Base-by-base conservation (phyloP, 2,888 invertebrate genomes). In the Beris morrisii region DNA sequence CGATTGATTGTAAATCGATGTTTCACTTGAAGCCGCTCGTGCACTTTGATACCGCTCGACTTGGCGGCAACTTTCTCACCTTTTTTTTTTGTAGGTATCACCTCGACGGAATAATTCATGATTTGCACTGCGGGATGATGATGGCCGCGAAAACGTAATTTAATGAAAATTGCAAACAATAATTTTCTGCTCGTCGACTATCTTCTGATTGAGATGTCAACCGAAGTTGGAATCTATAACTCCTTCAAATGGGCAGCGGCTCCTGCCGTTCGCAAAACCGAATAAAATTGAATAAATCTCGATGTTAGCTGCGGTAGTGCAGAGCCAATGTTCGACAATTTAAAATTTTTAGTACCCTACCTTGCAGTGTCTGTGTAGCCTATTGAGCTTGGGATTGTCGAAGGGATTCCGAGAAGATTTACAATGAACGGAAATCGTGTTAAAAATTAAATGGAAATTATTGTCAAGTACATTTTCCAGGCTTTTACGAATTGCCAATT, bases 121-220 rank as follows among this genome's bases (percentile, higher is more conserved):
- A 65, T 65, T 65, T 65, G 38, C 65, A 48, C 56, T 48, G 65
- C 48, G 30, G 28, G 65, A 54, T 46, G 65, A 56, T 56, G 57
- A 57, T 57, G 50, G 30, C 58, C 45, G 54, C 15, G 65, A 69
- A 69, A 64, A 66, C 46, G 67, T 69, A 69, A 69, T 69, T 69
- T 69, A 69, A 69, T 69, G 69, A 69, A 69, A 69, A 69, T 69
- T 69, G 67, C 61, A 69, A 69, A 69, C 69, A 69, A 69, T 69
- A 69, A 69, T 69, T 69, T 69, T 65, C 67, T 67, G 64, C 30
- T 45, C 61, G 67, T 65, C 59, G 56, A 63, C 54, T 46, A 56
- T 56, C 57, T 65, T 61, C 61, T 67, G 69, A 69, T 69, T 69
- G 69, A 69, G 67, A 69, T 67, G 69, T 69, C 69, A 69, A 53